phyloP scores from a whole-genome alignment of 1,140 invertebrate species.

The Drosophila mojavensis region DNA sequence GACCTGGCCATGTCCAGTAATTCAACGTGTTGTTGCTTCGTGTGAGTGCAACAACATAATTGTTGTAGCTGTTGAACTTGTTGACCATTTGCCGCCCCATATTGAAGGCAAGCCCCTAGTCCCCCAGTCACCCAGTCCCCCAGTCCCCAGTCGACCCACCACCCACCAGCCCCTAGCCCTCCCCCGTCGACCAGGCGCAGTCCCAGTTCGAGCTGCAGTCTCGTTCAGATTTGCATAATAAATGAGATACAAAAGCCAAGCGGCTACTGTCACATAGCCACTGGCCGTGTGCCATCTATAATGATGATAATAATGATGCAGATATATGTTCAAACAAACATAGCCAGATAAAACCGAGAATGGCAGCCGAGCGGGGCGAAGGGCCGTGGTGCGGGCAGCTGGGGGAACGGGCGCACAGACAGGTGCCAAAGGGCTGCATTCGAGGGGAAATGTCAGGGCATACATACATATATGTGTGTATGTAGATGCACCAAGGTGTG shows the following conservation, averaged over 20 bases:
- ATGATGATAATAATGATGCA: conserved; percentile 79
- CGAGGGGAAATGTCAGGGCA: conserved; percentile 1
- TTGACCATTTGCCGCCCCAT: conserved; percentile 40
- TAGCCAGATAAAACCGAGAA: conserved; percentile 28
- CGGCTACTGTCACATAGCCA: conserved; percentile 75
- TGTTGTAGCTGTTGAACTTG: conserved; percentile 64
- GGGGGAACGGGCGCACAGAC: conserved; percentile 1
- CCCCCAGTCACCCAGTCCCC: background rate
- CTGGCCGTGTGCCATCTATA: conserved; percentile 71
- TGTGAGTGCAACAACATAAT: conserved; percentile 59
- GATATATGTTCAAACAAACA: conserved; percentile 36
- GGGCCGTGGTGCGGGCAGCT: background rate
- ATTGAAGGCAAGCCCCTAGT: conserved; percentile 28
- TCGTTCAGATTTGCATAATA: conserved; percentile 74
- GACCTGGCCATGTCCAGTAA: background rate
- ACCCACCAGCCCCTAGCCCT: background rate
- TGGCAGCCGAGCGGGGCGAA: background rate
- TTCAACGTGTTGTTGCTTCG: conserved; percentile 21
- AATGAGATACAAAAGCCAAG: conserved; percentile 78
- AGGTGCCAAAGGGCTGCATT: conserved; percentile 54
- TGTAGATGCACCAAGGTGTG: conserved; percentile 5
- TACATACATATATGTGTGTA: too few species aligned
- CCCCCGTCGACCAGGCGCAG: too few species aligned
- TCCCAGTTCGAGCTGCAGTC: conserved; percentile 15
- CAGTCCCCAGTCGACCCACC: too few species aligned